These are phyloP conservation scores for Nanorana parkeri DNA, from an alignment of 2,113 vertebrate genomes.

Conservation along the genomic window DNA sequence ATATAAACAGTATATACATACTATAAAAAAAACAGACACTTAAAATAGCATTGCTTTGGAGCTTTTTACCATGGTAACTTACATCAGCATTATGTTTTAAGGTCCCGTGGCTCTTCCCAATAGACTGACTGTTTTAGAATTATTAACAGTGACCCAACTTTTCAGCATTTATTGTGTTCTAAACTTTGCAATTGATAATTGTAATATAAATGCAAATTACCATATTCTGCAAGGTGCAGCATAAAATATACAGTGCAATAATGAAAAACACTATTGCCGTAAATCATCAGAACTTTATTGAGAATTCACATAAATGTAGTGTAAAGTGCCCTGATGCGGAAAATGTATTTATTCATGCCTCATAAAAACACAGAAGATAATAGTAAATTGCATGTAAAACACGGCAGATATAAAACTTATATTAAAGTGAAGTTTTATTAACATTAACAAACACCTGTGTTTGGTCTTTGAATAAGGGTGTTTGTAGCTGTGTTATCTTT, in stretches of 20 bases:
- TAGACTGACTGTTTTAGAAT: neutral
- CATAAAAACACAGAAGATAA: conserved; percentile 35
- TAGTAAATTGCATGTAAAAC: conserved; percentile 44
- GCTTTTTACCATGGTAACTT: neutral
- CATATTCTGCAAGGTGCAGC: conserved; percentile 40
- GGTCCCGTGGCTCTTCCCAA: neutral
- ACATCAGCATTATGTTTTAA: neutral
- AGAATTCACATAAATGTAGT: conserved; percentile 46
- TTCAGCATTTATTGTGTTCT: conserved; percentile 10
- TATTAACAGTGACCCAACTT: conserved; percentile 35
- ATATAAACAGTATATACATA: neutral
- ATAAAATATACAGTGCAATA: conserved; percentile 42
- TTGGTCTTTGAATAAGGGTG: neutral
- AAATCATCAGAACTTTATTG: conserved; percentile 42
- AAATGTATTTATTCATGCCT: conserved; percentile 47
- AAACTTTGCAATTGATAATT: conserved; percentile 41
- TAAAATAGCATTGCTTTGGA: neutral
- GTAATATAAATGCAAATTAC: conserved; percentile 42
- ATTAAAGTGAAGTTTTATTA: conserved; percentile 34
- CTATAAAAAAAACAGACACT: neutral
- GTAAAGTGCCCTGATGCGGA: conserved; percentile 46
- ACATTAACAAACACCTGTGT: conserved; percentile 29
- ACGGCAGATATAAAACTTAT: conserved; percentile 32
- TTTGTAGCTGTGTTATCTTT: conserved; percentile 3
- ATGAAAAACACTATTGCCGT: conserved; percentile 22